Evolutionary conservation across 2,797 vertebrate species (phyloP), one percentile per base, ranked within the genome.

Genomic region (Dendrocincla tyrannina): DNA sequence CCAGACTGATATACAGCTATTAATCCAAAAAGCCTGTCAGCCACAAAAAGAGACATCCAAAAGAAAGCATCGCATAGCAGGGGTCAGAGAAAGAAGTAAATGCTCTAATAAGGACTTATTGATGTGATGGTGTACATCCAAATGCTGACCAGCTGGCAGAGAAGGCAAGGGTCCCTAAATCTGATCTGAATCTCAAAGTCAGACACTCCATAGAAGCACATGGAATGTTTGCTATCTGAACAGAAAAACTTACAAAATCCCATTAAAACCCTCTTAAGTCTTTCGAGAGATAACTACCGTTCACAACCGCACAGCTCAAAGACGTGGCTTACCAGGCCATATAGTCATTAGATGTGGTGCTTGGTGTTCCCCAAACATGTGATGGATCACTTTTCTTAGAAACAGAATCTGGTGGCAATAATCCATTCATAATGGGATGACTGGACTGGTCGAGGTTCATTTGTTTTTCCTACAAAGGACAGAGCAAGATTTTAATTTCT

Each of bases 301-400:
- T 75, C 16, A 4, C 10, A 9, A 55, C 7, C 0, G 1, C 11
- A 9, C 28, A 77, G 27, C 50, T 47, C 30, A 56, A 49, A 67
- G 24, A 27, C 25, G 5, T 7, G 28, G 30, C 59, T 98, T 98
- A 98, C 98, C 98, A 98, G 90, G 85, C 96, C 98, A 98, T 97
- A 44, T 98, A 98, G 76, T 98, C 95, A 70, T 88, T 96, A 55
- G 70, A 74, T 9, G 96, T 91, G 90, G 93, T 96, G 81, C 98
- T 98, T 23, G 99, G 99, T 5, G 99, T 99, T 96, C 98, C 97
- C 91, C 96, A 99, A 85, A 98, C 32, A 8, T 93, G 58, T 17
- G 93, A 97, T 37, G 95, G 96, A 89, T 98, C 98, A 49, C 75
- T 93, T 96, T 96, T 98, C 78, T 94, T 98, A 37, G 59, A 60